These are phyloP conservation scores for Lepus oiostolus DNA, from an alignment of 2,797 vertebrate species.

Conservation along the genomic window DNA sequence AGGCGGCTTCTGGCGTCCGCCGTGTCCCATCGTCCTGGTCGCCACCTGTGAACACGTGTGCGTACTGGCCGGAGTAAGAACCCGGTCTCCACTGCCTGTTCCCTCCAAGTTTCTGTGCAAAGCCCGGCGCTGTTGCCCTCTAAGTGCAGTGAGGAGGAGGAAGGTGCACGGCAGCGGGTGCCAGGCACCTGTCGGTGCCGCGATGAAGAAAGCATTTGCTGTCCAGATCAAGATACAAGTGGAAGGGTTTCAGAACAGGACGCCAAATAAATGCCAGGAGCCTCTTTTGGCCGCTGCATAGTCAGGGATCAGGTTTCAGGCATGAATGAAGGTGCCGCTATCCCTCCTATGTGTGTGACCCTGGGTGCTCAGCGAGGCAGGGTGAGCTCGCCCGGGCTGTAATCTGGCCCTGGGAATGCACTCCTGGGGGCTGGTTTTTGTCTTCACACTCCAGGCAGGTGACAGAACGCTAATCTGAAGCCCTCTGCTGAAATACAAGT, in stretches of 20 bases:
- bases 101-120: slow-evolving; percentile 52
- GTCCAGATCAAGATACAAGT: neutral
- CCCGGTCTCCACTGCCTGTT: slow-evolving; percentile 43
- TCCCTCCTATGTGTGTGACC: neutral
- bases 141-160: neutral
- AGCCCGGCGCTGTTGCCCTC: slow-evolving; percentile 60
- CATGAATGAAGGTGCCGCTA: neutral
- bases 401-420: neutral
- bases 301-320: neutral
- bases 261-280: slow-evolving; percentile 18
- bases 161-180: too few relatives aligned
- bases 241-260: slow-evolving; percentile 48
- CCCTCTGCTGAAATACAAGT: slow-evolving; percentile 50
- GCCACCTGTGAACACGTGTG: neutral
- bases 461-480: slow-evolving; percentile 64
- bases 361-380: neutral
- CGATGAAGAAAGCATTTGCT: neutral
- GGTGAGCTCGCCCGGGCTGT: neutral
- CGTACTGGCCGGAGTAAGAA: slow-evolving; percentile 60
- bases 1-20: neutral
- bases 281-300: neutral
- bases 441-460: slow-evolving; percentile 76
- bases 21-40: slow-evolving; percentile 51
- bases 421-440: neutral
- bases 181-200: neutral